Conservation (phyloP, 35 echinoderm and acorn worm genomes). For the Nesometra sesokonis region DNA sequence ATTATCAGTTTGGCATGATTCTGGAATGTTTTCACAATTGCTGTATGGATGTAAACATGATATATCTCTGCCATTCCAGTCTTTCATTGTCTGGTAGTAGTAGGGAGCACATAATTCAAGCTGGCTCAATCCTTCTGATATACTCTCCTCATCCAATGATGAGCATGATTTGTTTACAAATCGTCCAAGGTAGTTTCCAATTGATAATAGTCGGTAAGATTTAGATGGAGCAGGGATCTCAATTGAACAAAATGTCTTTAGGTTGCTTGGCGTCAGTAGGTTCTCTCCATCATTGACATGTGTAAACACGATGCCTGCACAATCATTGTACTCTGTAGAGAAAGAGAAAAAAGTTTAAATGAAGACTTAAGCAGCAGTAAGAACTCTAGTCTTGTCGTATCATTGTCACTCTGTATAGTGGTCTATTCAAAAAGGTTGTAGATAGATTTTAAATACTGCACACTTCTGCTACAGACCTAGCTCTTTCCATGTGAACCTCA, state of each 20-base stretch:
- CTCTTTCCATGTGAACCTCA: too few relatives aligned
- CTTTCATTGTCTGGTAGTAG: not conserved
- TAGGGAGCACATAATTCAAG: not conserved
- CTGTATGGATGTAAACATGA: not conserved
- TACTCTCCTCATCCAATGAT: not conserved
- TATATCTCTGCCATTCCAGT: not conserved
- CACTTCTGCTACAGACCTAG: too few relatives aligned
- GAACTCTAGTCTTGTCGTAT: too few relatives aligned
- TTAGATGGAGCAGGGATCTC: not conserved
- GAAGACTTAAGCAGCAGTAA: too few relatives aligned
- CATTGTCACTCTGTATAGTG: too few relatives aligned
- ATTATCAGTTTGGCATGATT: slow-evolving; percentile 46
- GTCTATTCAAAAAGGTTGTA: too few relatives aligned
- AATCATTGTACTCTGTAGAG: not conserved
- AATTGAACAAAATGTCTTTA: not conserved
- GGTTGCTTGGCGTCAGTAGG: not conserved
- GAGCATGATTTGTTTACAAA: not conserved
- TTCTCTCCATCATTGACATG: not conserved
- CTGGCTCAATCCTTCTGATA: not conserved
- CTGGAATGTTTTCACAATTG: slow-evolving; percentile 24
- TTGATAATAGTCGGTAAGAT: not conserved
- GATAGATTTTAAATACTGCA: too few relatives aligned
- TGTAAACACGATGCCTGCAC: not conserved
- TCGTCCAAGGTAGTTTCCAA: not conserved
- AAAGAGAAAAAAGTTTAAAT: not conserved